A percentile compares a stretch with the other conserved stretches of the same genome.
Conservation (phyloP, 2,888 invertebrate species). For the Agonopterix alstromeriana region DNA sequence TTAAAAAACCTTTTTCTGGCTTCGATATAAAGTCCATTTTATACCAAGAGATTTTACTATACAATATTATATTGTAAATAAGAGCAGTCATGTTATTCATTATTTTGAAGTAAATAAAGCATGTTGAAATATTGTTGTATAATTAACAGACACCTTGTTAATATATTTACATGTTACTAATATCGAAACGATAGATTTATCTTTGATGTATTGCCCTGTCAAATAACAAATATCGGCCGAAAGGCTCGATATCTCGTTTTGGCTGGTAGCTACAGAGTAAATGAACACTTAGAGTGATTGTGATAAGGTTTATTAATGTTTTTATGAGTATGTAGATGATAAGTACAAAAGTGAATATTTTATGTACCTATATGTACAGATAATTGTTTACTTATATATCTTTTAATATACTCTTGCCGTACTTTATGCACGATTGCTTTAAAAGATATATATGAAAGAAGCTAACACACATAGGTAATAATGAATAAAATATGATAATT, state of each 20-base stretch:
- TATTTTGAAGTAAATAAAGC: slow-evolving; percentile 23
- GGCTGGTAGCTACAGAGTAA: slow-evolving; percentile 38
- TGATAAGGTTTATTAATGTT: slow-evolving; percentile 58
- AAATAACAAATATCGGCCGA: slow-evolving; percentile 44
- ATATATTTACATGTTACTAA: slow-evolving; percentile 40
- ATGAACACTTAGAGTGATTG: slow-evolving; percentile 56
- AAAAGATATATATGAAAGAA: neutral
- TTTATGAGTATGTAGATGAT: slow-evolving; percentile 38
- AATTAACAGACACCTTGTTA: slow-evolving; percentile 29
- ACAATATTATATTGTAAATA: neutral
- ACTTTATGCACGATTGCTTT: neutral
- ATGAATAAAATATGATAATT: too few species aligned
- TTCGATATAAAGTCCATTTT: too few species aligned
- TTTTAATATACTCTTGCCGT: neutral
- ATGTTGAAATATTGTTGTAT: slow-evolving; percentile 21
- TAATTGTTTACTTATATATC: slow-evolving; percentile 22
- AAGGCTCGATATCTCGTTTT: slow-evolving; percentile 30
- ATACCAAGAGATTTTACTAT: too few species aligned
- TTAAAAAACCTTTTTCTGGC: too few species aligned
- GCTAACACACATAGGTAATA: neutral
- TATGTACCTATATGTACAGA: slow-evolving; percentile 23
- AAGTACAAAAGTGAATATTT: slow-evolving; percentile 31
- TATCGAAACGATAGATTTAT: slow-evolving; percentile 43
- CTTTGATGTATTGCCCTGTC: slow-evolving; percentile 53
- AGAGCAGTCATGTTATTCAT: slow-evolving; percentile 32